Evolutionary conservation across 2,113 vertebrate genomes (phyloP), one percentile per base, ranked within the genome.

Genomic region (Salvelinus namaycush): DNA sequence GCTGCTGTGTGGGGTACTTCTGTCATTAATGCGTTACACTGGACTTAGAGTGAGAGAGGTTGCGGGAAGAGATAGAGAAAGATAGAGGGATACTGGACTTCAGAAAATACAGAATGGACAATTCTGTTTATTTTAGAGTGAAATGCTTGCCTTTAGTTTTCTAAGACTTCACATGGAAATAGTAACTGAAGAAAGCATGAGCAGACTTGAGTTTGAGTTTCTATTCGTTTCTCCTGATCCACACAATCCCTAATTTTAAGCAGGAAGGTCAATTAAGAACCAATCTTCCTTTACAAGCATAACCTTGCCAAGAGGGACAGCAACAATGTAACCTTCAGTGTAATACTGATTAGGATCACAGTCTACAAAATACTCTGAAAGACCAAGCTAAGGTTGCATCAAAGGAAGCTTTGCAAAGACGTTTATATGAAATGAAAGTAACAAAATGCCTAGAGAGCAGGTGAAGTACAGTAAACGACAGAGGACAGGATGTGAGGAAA

Each of bases 1-100:
- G 73, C 79, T 85, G 81, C 78, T 80, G 80, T 86, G 85, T 85
- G 79, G 78, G 88, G 87, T 81, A 83, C 81, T 84, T 83, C 74
- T 87, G 83, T 88, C 86, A 91, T 89, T 91, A 91, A 54, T 54
- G 51, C 84, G 87, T 86, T 84, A 85, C 86, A 84, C 76, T 88
- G 84, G 75, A 80, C 87, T 80, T 65, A 79, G 68, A 79, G 69
- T 80, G 26, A 57, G 13, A 26, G 11, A 51, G 22, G 18, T 1
- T 80, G 34, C 14, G 29, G 75, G 72, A 31, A 68, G 66, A 68
- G 29, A 68, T 13, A 31, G 16, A 29, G 5, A 68, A 81, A 85
- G 71, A 76, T 60, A 82, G 69, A 79, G 86, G 26, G 4, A 14
- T 26, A 54, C 18, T 62, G n/a, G 59, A 62, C n/a, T 22, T 9